A percentile compares a stretch with the other conserved stretches of the same genome.
These are phyloP conservation scores for Caenorhabditis tropicalis DNA, from an alignment of 1,140 invertebrate genomes.

Conservation along the genomic window DNA sequence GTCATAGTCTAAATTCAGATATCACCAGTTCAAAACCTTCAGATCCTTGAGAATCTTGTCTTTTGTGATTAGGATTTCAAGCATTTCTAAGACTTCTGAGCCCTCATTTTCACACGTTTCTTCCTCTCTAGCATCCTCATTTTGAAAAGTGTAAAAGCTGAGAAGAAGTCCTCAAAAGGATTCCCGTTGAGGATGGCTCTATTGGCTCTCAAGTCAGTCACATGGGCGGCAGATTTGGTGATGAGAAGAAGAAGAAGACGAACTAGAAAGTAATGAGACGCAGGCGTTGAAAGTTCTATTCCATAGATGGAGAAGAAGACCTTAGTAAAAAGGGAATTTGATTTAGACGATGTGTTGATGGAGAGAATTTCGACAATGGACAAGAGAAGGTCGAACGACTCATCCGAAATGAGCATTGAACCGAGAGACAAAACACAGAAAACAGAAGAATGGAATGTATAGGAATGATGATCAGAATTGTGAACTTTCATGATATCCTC, in stretches of 20 bases:
- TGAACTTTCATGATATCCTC: no score
- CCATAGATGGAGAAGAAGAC: background rate
- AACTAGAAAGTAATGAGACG: slow-evolving; percentile 30
- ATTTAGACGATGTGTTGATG: slow-evolving; percentile 13
- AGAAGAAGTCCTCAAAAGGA: slow-evolving; percentile 20
- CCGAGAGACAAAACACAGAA: no score
- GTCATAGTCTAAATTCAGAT: no score
- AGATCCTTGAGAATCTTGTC: background rate
- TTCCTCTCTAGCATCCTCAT: background rate
- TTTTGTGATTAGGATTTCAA: background rate
- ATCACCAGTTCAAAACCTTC: background rate
- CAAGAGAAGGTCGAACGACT: background rate
- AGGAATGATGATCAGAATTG: no score
- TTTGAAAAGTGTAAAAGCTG: slow-evolving; percentile 33
- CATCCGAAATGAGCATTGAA: no score
- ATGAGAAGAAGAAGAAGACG: slow-evolving; percentile 35
- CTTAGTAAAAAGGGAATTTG: slow-evolving; percentile 2
- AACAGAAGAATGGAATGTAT: no score
- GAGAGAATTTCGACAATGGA: no score
- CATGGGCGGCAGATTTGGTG: slow-evolving; percentile 43
- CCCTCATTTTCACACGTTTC: no score
- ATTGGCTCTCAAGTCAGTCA: slow-evolving; percentile 38
- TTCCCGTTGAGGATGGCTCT: background rate
- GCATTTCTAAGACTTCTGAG: slow-evolving; percentile 12
- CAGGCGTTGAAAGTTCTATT: slow-evolving; percentile 35